Conservation (phyloP, 1,140 invertebrate genomes). For the Drosophila murphyi region DNA sequence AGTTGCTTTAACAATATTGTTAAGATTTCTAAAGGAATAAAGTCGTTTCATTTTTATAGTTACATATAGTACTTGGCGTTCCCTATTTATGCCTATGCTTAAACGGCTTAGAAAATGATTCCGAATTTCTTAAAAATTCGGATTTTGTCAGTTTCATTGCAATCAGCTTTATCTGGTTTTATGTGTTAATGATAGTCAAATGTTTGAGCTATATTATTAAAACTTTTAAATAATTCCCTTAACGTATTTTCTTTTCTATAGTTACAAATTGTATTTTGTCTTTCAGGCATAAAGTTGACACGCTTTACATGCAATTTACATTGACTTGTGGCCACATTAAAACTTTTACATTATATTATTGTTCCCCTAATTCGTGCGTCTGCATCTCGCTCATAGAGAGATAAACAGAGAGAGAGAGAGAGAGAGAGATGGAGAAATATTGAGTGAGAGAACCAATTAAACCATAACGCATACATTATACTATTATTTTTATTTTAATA, state of each 20-base stretch:
- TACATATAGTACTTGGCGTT: neutral
- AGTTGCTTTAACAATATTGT: neutral
- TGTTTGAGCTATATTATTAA: too few relatives aligned
- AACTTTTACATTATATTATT: conserved; percentile 45
- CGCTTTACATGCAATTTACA: neutral
- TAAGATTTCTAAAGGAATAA: neutral
- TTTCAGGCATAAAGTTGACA: too few relatives aligned
- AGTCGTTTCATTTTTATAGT: neutral
- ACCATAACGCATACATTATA: conserved; percentile 77
- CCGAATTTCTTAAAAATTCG: too few relatives aligned
- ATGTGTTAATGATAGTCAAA: too few relatives aligned
- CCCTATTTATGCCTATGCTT: neutral
- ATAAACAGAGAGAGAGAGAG: neutral
- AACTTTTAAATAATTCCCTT: too few relatives aligned
- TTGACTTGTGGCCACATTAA: conserved; percentile 12
- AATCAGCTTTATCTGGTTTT: too few relatives aligned
- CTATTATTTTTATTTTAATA: conserved; percentile 81
- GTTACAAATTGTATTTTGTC: too few relatives aligned
- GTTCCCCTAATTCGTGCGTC: neutral
- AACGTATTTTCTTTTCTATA: too few relatives aligned
- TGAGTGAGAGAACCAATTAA: conserved; percentile 64
- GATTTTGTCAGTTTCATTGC: too few relatives aligned
- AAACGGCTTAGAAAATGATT: too few relatives aligned
- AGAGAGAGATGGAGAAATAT: neutral
- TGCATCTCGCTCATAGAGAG: neutral